Percentiles rank a stretch among this genome's conserved stretches.
Conservation (phyloP, 2,113 vertebrate species). For the Zosterops borbonicus region DNA sequence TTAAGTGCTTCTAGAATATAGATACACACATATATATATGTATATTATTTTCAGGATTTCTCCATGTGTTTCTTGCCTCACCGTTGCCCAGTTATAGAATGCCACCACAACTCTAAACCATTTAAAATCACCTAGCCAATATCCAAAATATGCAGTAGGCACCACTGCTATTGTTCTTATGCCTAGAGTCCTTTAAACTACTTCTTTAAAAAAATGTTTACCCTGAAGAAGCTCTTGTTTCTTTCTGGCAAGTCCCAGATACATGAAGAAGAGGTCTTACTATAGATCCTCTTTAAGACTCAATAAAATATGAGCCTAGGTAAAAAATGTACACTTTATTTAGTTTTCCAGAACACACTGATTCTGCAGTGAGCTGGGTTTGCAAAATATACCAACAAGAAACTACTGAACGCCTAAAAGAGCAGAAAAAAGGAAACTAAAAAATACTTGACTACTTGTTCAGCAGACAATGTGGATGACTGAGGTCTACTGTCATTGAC, state of each 20-base stretch:
- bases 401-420: not conserved
- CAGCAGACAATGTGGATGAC: not conserved
- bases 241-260: not conserved
- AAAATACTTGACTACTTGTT: not conserved
- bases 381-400: not conserved
- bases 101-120: not conserved
- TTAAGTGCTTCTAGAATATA: not conserved
- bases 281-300: not conserved
- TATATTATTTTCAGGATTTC: not conserved
- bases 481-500: not conserved
- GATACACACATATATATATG: not conserved
- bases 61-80: not conserved
- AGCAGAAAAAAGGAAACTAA: not conserved
- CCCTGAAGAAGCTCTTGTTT: not conserved
- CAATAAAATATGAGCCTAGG: not conserved
- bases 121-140: not conserved
- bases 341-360: not conserved
- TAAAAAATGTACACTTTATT: not conserved
- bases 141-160: fast-evolving
- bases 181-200: not conserved
- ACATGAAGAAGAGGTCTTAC: not conserved
- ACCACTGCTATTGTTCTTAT: not conserved
- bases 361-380: not conserved
- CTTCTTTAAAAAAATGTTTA: not conserved
- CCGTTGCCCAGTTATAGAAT: fast-evolving